phyloP scores from a whole-genome alignment of 1,140 invertebrate species.

The Thaumatotibia leucotreta region DNA sequence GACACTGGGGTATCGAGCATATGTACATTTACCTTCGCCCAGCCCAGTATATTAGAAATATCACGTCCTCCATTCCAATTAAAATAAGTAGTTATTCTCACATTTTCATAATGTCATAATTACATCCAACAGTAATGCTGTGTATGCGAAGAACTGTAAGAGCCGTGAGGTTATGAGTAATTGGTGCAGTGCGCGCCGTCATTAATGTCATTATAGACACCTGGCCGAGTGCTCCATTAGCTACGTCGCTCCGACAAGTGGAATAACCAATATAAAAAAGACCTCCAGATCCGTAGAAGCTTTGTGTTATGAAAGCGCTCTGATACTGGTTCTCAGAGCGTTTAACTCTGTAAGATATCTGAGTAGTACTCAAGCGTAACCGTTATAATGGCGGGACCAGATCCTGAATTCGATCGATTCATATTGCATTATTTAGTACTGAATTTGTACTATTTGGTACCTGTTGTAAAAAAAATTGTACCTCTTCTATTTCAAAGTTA shows the following conservation, averaged over 20 bases:
- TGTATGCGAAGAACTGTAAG: neutral
- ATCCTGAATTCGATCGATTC: too few relatives aligned
- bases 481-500: too few relatives aligned
- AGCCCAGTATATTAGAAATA: too few relatives aligned
- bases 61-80: too few relatives aligned
- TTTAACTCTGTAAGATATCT: neutral
- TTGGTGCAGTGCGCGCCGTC: neutral
- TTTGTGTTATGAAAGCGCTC: neutral
- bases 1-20: too few relatives aligned
- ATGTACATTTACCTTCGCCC: neutral
- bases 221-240: neutral
- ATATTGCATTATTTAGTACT: too few relatives aligned
- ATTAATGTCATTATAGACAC: neutral
- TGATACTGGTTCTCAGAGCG: neutral
- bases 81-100: neutral
- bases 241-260: neutral
- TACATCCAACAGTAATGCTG: neutral
- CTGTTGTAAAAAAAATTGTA: too few relatives aligned
- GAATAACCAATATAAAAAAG: neutral
- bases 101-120: neutral
- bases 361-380: neutral
- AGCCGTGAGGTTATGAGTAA: neutral
- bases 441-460: too few relatives aligned
- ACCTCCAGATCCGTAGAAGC: neutral
- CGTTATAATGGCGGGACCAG: too few relatives aligned